Evolutionary conservation across 53 echinoderm and acorn worm species (phyloP).

Genomic region (Henricia sp.): DNA sequence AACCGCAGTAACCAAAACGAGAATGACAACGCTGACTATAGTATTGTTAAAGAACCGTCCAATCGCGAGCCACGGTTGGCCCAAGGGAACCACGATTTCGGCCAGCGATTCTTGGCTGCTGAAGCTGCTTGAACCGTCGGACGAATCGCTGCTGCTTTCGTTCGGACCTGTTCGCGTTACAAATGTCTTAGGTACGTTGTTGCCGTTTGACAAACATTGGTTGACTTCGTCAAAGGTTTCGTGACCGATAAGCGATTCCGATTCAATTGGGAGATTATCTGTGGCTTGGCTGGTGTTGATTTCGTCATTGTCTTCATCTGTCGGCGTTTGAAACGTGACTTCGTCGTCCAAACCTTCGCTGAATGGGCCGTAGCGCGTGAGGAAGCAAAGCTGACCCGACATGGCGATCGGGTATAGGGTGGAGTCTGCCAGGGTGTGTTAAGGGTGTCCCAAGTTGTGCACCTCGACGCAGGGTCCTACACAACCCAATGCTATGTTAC

Average conservation of each 20-base stretch:
- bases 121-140: slow-evolving; percentile 2
- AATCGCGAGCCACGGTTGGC: slow-evolving; percentile 64
- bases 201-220: no score
- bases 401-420: slow-evolving; percentile 25
- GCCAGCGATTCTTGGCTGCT: slow-evolving; percentile 31
- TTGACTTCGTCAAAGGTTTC: not conserved
- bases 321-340: slow-evolving; percentile 8
- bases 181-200: not conserved
- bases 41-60: slow-evolving; percentile 69
- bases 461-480: no score
- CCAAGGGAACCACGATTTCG: slow-evolving; percentile 5
- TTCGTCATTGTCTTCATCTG: not conserved
- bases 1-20: slow-evolving; percentile 43
- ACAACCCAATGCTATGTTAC: no score
- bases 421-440: not conserved
- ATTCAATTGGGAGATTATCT: slow-evolving; percentile 8
- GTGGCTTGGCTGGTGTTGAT: not conserved
- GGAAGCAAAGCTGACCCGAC: slow-evolving; percentile 65
- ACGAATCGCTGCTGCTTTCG: not conserved
- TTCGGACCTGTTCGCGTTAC: not conserved
- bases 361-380: slow-evolving; percentile 57
- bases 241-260: not conserved
- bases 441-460: no score
- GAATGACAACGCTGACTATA: slow-evolving; percentile 59
- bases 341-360: slow-evolving; percentile 33